phyloP scores from a whole-genome alignment of 2,113 vertebrate species.

The Lophius piscatorius region DNA sequence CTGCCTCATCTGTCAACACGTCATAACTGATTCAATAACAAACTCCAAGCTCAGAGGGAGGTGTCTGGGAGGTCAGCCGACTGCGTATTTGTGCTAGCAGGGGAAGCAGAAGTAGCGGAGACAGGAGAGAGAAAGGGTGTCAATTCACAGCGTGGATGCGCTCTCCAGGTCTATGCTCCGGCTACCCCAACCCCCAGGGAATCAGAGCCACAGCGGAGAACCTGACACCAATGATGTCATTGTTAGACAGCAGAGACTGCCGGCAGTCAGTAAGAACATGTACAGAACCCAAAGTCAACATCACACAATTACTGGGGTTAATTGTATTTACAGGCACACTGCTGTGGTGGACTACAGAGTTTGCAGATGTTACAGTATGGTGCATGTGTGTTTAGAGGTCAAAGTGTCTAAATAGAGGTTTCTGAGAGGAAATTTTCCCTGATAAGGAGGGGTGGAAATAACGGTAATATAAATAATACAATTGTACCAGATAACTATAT shows the following conservation, averaged over 20 bases:
- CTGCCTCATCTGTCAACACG: constrained; percentile 70
- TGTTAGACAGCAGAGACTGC: constrained; percentile 62
- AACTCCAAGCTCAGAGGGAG: constrained; percentile 47
- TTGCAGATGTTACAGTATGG: not conserved
- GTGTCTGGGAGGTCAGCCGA: constrained; percentile 58
- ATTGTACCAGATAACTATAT: no score
- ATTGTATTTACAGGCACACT: constrained; percentile 70
- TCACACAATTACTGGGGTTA: constrained; percentile 62
- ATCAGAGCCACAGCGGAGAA: constrained; percentile 66
- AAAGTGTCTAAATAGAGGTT: not conserved
- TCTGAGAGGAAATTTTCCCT: not conserved
- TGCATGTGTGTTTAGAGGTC: not conserved
- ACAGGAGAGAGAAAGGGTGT: constrained; percentile 15
- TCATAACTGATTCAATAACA: constrained; percentile 58
- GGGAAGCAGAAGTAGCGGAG: not conserved
- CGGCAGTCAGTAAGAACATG: constrained; percentile 59
- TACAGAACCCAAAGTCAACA: constrained; percentile 65
- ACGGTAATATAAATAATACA: no score
- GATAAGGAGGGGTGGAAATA: no score
- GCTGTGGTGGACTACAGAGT: constrained; percentile 58
- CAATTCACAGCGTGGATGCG: constrained; percentile 42
- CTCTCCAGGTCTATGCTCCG: constrained; percentile 50
- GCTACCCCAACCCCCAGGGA: constrained; percentile 49
- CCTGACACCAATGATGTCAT: constrained; percentile 76
- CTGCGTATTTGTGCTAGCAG: constrained; percentile 33